Conservation (phyloP, 2,888 invertebrate species). For the Sarcophaga rosellei region DNA sequence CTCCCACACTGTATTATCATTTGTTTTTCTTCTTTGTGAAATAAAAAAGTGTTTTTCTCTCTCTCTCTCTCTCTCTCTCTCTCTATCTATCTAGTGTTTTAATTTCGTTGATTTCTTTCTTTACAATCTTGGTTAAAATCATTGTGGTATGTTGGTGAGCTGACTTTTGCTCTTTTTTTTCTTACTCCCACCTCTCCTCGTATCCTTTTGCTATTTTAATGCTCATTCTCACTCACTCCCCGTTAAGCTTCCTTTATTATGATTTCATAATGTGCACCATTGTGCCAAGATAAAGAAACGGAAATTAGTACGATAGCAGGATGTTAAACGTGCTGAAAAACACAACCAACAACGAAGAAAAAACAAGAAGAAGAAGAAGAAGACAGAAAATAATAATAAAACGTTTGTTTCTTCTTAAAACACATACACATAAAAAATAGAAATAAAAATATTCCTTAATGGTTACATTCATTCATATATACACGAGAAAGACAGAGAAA, state of each 20-base stretch:
- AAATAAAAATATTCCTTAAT: slow-evolving; percentile 38
- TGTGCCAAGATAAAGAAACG: slow-evolving; percentile 80
- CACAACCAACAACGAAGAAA: slow-evolving; percentile 50
- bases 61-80: background rate
- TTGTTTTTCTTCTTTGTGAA: no score
- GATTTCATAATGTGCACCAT: slow-evolving; percentile 79
- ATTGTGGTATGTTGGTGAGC: slow-evolving; percentile 70
- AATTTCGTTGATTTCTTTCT: background rate
- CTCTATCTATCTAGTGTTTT: background rate
- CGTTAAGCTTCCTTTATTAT: slow-evolving; percentile 48
- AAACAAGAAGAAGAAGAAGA: no score
- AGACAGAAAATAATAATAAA: slow-evolving; percentile 7
- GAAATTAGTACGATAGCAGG: slow-evolving; percentile 81
- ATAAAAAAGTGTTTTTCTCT: background rate
- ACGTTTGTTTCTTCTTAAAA: slow-evolving; percentile 60
- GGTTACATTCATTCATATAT: background rate
- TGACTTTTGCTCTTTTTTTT: slow-evolving; percentile 33
- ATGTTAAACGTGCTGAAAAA: slow-evolving; percentile 72
- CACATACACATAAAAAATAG: slow-evolving; percentile 43
- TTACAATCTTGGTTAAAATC: slow-evolving; percentile 58
- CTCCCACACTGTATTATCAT: no score
- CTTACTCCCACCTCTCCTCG: background rate
- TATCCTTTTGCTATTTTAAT: background rate
- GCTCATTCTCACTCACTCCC: slow-evolving; percentile 1
- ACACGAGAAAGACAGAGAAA: background rate